A percentile compares a stretch with the other conserved stretches of the same genome.
Evolutionary conservation across 2,113 vertebrate species (phyloP).

Genomic region (Saguinus imperator): DNA sequence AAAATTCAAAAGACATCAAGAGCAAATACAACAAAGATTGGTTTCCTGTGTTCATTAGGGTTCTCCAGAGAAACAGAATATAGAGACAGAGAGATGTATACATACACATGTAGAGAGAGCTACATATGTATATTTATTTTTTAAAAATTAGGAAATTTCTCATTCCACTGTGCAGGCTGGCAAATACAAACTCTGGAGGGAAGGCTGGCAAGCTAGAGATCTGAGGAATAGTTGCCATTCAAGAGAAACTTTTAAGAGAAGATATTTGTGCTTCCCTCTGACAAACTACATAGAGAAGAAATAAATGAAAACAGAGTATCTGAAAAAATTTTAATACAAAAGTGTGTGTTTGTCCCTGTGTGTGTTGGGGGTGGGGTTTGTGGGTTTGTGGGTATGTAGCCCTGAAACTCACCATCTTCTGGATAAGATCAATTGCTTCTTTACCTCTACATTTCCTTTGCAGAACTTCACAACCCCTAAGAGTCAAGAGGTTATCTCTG

Average conservation of each 20-base stretch:
- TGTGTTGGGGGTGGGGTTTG: rapidly evolving
- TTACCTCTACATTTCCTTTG: neutral
- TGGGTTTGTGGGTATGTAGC: neutral
- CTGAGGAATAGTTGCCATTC: neutral
- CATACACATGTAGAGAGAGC: no score
- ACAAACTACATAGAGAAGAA: neutral
- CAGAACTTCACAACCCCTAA: neutral
- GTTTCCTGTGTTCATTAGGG: neutral
- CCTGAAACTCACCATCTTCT: neutral
- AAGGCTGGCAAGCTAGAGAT: neutral
- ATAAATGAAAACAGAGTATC: neutral
- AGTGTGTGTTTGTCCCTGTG: neutral
- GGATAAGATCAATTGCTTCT: neutral
- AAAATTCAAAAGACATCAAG: conserved; percentile 1
- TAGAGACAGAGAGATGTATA: neutral
- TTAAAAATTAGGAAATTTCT: neutral
- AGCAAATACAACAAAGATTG: neutral
- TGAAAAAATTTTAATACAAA: neutral
- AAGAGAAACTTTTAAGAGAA: neutral
- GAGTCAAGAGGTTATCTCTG: neutral
- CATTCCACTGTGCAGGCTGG: neutral
- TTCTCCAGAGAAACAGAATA: neutral
- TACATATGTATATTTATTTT: no score
- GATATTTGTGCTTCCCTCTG: neutral
- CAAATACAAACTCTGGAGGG: neutral